phyloP scores from a whole-genome alignment of 2,797 vertebrate genomes.

The Hippopotamyrus pictus region DNA sequence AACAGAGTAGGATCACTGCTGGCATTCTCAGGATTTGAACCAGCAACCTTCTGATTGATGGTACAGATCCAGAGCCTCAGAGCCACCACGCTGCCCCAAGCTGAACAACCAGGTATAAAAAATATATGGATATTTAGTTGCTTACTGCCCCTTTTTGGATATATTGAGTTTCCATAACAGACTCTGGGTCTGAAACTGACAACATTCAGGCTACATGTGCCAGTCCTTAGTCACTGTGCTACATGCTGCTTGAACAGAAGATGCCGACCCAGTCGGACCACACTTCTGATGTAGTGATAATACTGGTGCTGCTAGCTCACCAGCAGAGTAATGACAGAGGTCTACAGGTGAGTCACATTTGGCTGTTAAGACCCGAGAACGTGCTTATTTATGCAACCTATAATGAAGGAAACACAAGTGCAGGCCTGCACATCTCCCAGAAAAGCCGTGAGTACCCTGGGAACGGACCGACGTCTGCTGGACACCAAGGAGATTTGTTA shows the following conservation, averaged over 20 bases:
- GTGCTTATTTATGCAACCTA: neutral
- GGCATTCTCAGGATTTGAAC: neutral
- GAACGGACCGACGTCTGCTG: neutral
- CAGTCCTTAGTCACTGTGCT: neutral
- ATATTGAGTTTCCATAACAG: neutral
- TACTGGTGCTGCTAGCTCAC: neutral
- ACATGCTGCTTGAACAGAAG: neutral
- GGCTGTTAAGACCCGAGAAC: neutral
- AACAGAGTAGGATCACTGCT: neutral
- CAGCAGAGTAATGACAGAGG: neutral
- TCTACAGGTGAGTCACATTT: slow-evolving; percentile 9
- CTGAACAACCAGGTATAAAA: neutral
- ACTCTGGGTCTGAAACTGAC: neutral
- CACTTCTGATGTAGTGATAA: neutral
- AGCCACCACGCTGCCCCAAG: neutral
- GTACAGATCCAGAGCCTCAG: neutral
- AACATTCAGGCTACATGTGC: neutral
- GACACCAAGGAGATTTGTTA: neutral
- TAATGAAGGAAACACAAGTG: neutral
- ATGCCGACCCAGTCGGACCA: neutral
- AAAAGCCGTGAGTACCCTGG: neutral
- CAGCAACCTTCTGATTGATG: neutral
- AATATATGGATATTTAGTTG: neutral
- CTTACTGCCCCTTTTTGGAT: neutral
- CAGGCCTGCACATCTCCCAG: neutral